Base-by-base conservation (phyloP, 2,888 invertebrate species). In the Branchinecta sandiegonensis region DNA sequence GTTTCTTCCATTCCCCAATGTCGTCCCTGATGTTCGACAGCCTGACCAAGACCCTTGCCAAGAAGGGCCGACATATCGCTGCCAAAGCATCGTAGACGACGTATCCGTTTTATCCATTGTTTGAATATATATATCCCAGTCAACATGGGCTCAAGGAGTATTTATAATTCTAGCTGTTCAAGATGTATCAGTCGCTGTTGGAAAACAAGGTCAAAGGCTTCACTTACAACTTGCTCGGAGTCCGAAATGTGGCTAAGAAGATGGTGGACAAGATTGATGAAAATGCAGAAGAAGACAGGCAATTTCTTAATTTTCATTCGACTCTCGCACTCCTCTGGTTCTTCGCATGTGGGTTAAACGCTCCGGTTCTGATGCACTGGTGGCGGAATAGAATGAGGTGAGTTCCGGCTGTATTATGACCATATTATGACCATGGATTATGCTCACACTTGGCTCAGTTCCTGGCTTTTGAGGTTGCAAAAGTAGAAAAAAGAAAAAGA, bases 331-430 rank as follows among this genome's bases (percentile, higher is more conserved):
- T 56, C 1, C 63, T 56, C 63, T 56, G 63, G 12, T 56, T 56
- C 63, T 17, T 56, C n/a, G n/a, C 63, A n/a, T 56, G 63, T 56
- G n/a, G 63, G n/a, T 56, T 56, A 23, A 56, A 56, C 2, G 23
- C 63, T n/a, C 63, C 63, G 8, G 63, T 56, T 23, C 23, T 56
- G 23, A 56, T 56, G 63, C 63, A 56, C 23, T 56, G 63, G 63
- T 56, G 63, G 63, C n/a, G 23, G 23, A 17, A 56, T 56, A 56
- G 23, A 10, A n/a, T 23, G 23, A 56, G 63, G 63, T 10, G 23
- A 56, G 63, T 56, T 56, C 12, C 10, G 23, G 9, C 23, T 56
- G 9, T 10, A 10, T n/a, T 9, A 37, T 4, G 37, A n/a, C n/a
- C 23, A 23, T 23, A 10, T n/a, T 9, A 37, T 4, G 37, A n/a